Conservation (phyloP, 2,797 vertebrate species). For the Eulemur rubriventer region DNA sequence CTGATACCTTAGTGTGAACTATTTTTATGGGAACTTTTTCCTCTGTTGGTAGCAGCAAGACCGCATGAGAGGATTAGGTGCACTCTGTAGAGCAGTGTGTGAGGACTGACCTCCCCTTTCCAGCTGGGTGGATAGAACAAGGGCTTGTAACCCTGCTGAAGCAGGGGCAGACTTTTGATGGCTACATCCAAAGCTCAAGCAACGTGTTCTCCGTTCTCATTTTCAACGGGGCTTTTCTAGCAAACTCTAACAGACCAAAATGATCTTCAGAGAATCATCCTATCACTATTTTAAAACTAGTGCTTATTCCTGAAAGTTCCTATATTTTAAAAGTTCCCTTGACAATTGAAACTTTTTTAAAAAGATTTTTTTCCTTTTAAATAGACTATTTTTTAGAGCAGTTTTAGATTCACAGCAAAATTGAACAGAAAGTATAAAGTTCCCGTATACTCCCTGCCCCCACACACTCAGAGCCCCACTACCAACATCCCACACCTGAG, state of each 20-base stretch:
- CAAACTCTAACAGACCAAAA: neutral
- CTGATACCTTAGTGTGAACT: neutral
- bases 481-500: neutral
- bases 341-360: neutral
- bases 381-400: neutral
- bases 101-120: neutral
- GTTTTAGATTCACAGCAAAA: neutral
- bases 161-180: neutral
- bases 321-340: neutral
- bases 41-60: neutral
- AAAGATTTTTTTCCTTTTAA: neutral
- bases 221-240: neutral
- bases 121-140: neutral
- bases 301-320: neutral
- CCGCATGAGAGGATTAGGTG: neutral
- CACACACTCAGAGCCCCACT: too few relatives aligned
- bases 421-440: neutral
- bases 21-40: neutral
- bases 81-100: rapidly evolving
- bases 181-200: neutral
- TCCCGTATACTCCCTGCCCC: neutral
- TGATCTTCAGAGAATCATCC: neutral
- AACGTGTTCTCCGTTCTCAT: neutral
- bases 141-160: neutral
- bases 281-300: neutral